Evolutionary conservation across 2,888 invertebrate species (phyloP), one percentile per base, ranked within the genome.

Genomic region (Asteroscopus sphinx): DNA sequence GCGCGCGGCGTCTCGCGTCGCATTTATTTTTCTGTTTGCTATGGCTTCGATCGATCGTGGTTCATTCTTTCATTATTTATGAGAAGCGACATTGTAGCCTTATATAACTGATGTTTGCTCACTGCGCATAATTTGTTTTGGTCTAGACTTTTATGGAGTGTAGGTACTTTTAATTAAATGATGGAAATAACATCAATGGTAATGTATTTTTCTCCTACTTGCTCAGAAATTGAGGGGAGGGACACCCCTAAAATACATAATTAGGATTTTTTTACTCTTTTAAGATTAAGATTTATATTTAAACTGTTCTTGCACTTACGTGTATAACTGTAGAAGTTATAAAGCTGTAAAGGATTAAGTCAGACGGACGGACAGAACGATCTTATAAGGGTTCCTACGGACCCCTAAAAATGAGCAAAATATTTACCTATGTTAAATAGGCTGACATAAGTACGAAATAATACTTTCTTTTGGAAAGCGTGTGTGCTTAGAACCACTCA

Each of bases 401-500:
- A n/a, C n/a, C n/a, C n/a, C n/a, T n/a, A 17, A 25, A 15, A 47
- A n/a, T 13, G 26, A 39, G 47, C 9, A 6, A n/a, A 2, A 2
- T 49, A 40, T 33, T 42, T 28, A 41, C 7, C 4, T n/a, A 13
- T 33, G 28, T 44, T 48, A 26, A 49, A 46, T 32, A 64, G 15
- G 26, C 12, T 33, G 25, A 3, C 17, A 39, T 21, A 28, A 52
- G 8, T 33, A 16, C 12, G 11, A 35, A n/a, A 7, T 28, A 53
- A 46, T 48, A 41, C 40, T 52, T 52, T 64, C 11, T 54, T 53
- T 42, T 35, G 25, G 17, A 7, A 28, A 52, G 25, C 41, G 46
- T 47, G 28, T 37, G 37, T 45, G 35, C 49, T 67, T 37, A 40
- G 59, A 70, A 65, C 68, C 71, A 63, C 52, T 75, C 69, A 68